phyloP scores from a whole-genome alignment of 2,797 vertebrate species.

The Pangasius macronema region DNA sequence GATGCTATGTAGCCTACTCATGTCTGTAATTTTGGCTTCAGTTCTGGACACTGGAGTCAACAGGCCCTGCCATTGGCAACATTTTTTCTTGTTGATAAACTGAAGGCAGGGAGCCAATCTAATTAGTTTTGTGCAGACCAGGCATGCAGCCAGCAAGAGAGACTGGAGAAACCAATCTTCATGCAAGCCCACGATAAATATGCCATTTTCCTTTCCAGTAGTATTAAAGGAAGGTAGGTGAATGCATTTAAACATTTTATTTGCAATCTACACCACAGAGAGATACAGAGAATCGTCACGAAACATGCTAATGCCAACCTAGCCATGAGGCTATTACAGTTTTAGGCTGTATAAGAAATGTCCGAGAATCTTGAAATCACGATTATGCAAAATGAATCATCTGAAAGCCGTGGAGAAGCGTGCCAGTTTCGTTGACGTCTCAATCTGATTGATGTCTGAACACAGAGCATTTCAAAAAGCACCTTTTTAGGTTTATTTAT shows the following conservation, averaged over 20 bases:
- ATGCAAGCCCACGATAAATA: constrained; percentile 39
- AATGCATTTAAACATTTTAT: constrained; percentile 53
- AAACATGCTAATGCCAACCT: constrained; percentile 41
- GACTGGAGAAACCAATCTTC: constrained; percentile 47
- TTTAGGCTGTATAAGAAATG: constrained; percentile 26
- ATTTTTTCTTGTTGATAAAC: constrained; percentile 57
- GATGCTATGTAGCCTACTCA: constrained; percentile 38
- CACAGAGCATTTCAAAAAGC: background rate
- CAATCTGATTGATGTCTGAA: constrained; percentile 13
- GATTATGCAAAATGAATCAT: constrained; percentile 26
- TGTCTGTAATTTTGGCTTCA: constrained; percentile 43
- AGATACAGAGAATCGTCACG: constrained; percentile 34
- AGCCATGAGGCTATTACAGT: constrained; percentile 13
- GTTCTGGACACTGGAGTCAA: constrained; percentile 39
- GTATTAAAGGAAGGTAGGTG: constrained; percentile 44
- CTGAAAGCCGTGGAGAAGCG: background rate
- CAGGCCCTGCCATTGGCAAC: constrained; percentile 45
- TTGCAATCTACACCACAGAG: constrained; percentile 46
- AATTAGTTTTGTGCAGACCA: constrained; percentile 56
- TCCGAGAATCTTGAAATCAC: constrained; percentile 23
- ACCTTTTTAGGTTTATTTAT: background rate
- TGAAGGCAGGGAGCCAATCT: constrained; percentile 55
- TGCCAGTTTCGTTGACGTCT: background rate
- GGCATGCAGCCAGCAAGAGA: constrained; percentile 47
- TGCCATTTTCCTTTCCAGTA: constrained; percentile 46